Evolutionary conservation across 2,113 vertebrate genomes (phyloP).

Genomic region (Haliaeetus leucogaster): DNA sequence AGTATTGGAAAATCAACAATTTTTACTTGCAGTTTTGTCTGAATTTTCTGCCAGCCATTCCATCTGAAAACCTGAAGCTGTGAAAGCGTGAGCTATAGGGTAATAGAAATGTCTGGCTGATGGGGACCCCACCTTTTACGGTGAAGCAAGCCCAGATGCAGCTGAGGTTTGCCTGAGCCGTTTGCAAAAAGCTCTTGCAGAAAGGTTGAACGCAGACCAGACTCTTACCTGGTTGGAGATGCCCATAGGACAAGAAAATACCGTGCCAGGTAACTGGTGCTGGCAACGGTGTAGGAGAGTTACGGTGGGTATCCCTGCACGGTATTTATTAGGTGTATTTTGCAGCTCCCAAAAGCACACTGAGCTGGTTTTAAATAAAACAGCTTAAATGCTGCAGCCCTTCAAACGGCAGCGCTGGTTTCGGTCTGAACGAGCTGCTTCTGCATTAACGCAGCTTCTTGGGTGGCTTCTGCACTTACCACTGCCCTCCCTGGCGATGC

Average conservation of each 20-base stretch:
- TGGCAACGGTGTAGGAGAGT: background rate
- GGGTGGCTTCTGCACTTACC: background rate
- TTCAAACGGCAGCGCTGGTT: rapidly evolving
- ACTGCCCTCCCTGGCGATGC: background rate
- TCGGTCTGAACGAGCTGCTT: background rate
- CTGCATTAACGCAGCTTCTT: background rate
- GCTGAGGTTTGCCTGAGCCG: background rate
- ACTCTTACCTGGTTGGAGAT: background rate
- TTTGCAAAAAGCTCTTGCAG: background rate
- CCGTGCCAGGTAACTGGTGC: background rate
- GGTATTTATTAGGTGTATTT: background rate
- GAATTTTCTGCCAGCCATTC: background rate
- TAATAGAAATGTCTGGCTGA: background rate
- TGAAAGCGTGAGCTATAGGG: background rate
- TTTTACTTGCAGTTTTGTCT: background rate
- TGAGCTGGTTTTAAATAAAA: background rate
- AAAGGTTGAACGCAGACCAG: background rate
- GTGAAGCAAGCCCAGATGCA: background rate
- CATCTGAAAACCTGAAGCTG: background rate
- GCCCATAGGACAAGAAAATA: background rate
- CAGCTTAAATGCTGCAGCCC: background rate
- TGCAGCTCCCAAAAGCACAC: background rate
- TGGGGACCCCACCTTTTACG: background rate
- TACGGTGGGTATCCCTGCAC: background rate
- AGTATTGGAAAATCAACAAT: background rate